A percentile compares a stretch with the other conserved stretches of the same genome.
These are phyloP conservation scores for Acromyrmex echinatior DNA, from an alignment of 1,140 invertebrate species.

Conservation along the genomic window DNA sequence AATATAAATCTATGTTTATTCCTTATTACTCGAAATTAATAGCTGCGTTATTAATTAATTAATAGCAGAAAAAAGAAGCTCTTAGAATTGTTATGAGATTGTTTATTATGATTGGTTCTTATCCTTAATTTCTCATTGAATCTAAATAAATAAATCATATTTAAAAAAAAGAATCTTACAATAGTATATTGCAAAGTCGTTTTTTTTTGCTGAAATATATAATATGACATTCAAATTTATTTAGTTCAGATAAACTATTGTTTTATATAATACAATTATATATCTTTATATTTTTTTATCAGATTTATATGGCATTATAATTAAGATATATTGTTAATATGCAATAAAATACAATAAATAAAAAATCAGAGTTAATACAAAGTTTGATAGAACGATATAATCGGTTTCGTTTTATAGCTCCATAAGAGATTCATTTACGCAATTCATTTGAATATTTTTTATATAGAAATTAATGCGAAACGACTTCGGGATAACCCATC, in stretches of 20 bases:
- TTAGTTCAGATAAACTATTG: background rate
- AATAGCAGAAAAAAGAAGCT: too few relatives aligned
- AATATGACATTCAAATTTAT: background rate
- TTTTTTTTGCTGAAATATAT: too few relatives aligned
- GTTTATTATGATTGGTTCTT: too few relatives aligned
- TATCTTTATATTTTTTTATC: background rate
- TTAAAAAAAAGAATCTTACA: too few relatives aligned
- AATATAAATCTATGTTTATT: background rate
- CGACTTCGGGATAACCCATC: conserved; percentile 53
- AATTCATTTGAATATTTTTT: conserved; percentile 3
- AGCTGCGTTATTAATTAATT: too few relatives aligned
- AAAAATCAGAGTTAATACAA: background rate
- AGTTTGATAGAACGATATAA: background rate
- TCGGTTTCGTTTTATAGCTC: background rate
- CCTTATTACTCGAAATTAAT: background rate
- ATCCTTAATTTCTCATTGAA: too few relatives aligned
- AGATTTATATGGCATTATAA: background rate
- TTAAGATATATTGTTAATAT: too few relatives aligned
- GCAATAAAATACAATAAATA: background rate
- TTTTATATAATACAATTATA: background rate
- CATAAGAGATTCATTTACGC: conserved; percentile 4
- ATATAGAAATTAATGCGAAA: conserved; percentile 35
- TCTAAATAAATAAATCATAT: too few relatives aligned
- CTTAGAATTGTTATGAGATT: too few relatives aligned
- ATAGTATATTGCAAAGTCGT: too few relatives aligned